Evolutionary conservation across 1,140 invertebrate genomes (phyloP).

Genomic region (Halictus rubicundus): DNA sequence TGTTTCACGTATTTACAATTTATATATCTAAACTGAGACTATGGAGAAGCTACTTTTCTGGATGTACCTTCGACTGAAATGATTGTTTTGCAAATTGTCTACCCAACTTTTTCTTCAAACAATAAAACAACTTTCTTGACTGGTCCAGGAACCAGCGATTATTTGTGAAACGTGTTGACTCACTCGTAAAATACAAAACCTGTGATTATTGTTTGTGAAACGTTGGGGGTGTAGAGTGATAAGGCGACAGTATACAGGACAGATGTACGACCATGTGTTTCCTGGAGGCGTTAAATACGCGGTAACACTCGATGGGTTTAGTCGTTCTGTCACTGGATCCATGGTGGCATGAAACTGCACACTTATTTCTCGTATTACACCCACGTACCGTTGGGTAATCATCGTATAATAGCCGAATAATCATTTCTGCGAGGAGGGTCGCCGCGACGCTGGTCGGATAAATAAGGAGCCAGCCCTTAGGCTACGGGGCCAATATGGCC

Average conservation of each 20-base stretch:
- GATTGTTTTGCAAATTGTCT: too few relatives aligned
- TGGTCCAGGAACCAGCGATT: too few relatives aligned
- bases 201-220: slow-evolving; percentile 5
- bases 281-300: slow-evolving; percentile 67
- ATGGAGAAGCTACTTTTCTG: too few relatives aligned
- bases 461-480: slow-evolving; percentile 65
- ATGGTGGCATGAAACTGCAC: slow-evolving; percentile 67
- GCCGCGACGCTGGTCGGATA: slow-evolving; percentile 13
- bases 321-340: slow-evolving; percentile 76
- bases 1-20: too few relatives aligned
- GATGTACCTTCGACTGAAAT: too few relatives aligned
- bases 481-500: slow-evolving; percentile 73
- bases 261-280: slow-evolving; percentile 77
- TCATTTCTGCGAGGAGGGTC: slow-evolving; percentile 64
- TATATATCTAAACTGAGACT: too few relatives aligned
- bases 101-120: too few relatives aligned
- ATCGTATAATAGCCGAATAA: slow-evolving; percentile 78
- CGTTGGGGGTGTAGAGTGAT: background rate
- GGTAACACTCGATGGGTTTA: slow-evolving; percentile 69
- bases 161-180: too few relatives aligned
- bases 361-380: slow-evolving; percentile 78
- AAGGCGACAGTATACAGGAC: slow-evolving; percentile 35
- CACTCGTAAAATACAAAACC: too few relatives aligned
- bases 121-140: too few relatives aligned
- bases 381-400: slow-evolving; percentile 76